Conservation (phyloP, 53 echinoderm and acorn worm species). For the Crossaster papposus region DNA sequence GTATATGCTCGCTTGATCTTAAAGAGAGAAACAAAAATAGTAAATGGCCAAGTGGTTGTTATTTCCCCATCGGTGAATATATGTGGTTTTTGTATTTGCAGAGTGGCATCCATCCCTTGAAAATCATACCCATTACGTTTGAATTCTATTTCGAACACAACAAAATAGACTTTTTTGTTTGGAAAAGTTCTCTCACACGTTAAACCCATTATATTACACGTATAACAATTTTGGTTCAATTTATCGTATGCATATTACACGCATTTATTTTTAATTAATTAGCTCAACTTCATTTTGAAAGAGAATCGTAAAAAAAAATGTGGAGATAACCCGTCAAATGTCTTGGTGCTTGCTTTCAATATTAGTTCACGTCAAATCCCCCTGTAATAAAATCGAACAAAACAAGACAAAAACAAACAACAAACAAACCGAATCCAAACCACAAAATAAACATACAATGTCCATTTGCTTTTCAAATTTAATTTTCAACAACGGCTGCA, state of each 20-base stretch:
- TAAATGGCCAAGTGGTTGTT: neutral
- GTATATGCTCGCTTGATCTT: neutral
- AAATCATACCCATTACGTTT: neutral
- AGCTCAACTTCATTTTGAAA: neutral
- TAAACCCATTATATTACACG: neutral
- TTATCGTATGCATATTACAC: too few relatives aligned
- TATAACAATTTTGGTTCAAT: neutral
- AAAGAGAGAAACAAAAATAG: neutral
- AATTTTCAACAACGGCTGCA: neutral
- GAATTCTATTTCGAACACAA: neutral
- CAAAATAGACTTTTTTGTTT: constrained; percentile 9
- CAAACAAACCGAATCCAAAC: too few relatives aligned
- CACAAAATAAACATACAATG: too few relatives aligned
- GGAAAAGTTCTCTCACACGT: constrained; percentile 4
- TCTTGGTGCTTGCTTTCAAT: too few relatives aligned
- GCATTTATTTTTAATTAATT: neutral
- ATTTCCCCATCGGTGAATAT: neutral
- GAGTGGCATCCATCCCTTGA: neutral
- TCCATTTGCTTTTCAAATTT: neutral
- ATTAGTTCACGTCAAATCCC: too few relatives aligned
- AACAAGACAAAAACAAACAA: too few relatives aligned
- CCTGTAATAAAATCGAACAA: too few relatives aligned
- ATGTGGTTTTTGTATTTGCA: neutral
- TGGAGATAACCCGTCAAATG: too few relatives aligned
- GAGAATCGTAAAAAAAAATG: too few relatives aligned